Percentiles rank a stretch among this genome's conserved stretches.
Evolutionary conservation across 2,113 vertebrate species (phyloP).

Genomic region (Nettapus auritus): DNA sequence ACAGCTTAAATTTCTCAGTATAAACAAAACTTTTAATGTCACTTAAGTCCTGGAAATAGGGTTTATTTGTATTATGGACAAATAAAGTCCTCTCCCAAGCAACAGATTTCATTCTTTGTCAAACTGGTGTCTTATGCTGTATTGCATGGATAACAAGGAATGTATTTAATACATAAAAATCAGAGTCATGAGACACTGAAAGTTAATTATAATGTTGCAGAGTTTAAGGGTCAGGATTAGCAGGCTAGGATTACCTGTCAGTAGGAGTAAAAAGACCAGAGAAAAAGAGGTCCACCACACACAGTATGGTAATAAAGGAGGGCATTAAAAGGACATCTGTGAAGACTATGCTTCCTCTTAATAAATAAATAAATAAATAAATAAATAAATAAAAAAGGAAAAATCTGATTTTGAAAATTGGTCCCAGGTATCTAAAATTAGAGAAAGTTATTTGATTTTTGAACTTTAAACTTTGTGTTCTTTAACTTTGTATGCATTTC

Average conservation of each 20-base stretch:
- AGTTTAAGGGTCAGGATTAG: slow-evolving; percentile 53
- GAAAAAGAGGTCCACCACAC: slow-evolving; percentile 9
- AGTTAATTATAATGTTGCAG: slow-evolving; percentile 53
- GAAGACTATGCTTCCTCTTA: not conserved
- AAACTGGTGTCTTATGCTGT: not conserved
- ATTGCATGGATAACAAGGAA: slow-evolving; percentile 33
- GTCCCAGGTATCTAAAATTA: not conserved
- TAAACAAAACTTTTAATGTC: slow-evolving; percentile 18
- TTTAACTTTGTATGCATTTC: not conserved
- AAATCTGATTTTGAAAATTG: not conserved
- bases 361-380: too few relatives aligned
- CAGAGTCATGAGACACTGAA: slow-evolving; percentile 49
- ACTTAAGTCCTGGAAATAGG: slow-evolving; percentile 19
- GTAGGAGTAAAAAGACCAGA: not conserved
- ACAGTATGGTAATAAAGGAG: not conserved
- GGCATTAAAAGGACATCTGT: slow-evolving; percentile 3
- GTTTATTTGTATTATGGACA: slow-evolving; percentile 11
- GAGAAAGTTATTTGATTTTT: not conserved
- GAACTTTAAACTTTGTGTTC: not conserved
- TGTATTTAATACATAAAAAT: slow-evolving; percentile 55
- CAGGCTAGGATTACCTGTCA: slow-evolving; percentile 27
- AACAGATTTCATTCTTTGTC: slow-evolving; percentile 27
- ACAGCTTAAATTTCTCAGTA: slow-evolving; percentile 35
- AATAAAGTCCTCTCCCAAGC: slow-evolving; percentile 29
- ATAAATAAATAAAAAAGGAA: too few relatives aligned